These are phyloP conservation scores for Penelope pileata DNA, from an alignment of 2,113 vertebrate genomes.

Conservation along the genomic window DNA sequence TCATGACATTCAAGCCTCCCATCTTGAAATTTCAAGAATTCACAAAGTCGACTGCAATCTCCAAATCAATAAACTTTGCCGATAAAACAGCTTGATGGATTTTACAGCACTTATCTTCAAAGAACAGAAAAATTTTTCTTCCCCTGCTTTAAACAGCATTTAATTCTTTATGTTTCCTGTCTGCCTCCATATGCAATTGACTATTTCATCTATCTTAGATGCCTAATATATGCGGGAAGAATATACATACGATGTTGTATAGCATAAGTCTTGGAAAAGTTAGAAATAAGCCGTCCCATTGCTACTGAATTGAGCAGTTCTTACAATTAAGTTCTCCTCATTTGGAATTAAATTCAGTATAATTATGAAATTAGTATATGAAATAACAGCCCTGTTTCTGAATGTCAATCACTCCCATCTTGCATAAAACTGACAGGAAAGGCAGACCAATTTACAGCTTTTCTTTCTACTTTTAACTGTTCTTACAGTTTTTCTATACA, in stretches of 20 bases:
- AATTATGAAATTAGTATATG: neutral
- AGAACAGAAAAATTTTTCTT: neutral
- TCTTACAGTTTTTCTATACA: neutral
- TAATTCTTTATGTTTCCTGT: neutral
- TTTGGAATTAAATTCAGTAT: neutral
- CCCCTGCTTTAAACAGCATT: neutral
- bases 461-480: neutral
- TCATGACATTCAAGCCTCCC: fast-evolving
- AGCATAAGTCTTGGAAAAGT: neutral
- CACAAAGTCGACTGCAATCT: neutral
- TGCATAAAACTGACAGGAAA: neutral
- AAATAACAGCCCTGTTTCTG: neutral
- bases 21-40: neutral
- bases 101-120: neutral
- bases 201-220: neutral
- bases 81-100: neutral
- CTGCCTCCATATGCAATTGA: neutral
- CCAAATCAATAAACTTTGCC: neutral
- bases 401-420: neutral
- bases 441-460: neutral
- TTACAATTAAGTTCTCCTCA: neutral
- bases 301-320: neutral
- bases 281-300: neutral
- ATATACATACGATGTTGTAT: neutral
- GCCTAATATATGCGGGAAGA: neutral